Evolutionary conservation across 1,140 invertebrate genomes (phyloP), one percentile per base, ranked within the genome.

Genomic region (Lithobius niger): DNA sequence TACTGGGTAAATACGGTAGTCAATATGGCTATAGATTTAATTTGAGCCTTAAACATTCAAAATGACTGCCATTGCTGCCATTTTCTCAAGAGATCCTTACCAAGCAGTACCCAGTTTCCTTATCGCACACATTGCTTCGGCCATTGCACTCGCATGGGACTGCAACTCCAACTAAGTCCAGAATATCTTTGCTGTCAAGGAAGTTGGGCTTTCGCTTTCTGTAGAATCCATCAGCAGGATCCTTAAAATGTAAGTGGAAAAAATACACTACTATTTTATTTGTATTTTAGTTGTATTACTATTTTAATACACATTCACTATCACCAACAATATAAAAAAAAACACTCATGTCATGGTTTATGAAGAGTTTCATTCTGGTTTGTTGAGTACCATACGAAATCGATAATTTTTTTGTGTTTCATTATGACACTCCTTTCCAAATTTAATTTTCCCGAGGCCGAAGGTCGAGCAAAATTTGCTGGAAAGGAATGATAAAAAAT

Each of bases 191-290:
- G 1, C 68, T 69, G 52, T 74, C 70, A 42, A 76, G 64, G 59
- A 68, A 73, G 50, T 74, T 72, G 2, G 64, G 55, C 56, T 79
- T 78, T 58, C 76, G 73, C 74, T 80, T 82, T 16, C 88, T 76
- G 62, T 81, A 96, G 67, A 83, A 95, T 0, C 93, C 94, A 21
- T 79, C 69, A 27, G 82, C 88, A 0, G 92, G 88, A 67, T 92
- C 69, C 68, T 71, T n/a, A n/a, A n/a, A 54, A 19, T 36, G 31
- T 10, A 36, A 36, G 31, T 6, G 31, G 19, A 61, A 61, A 44
- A 53, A 48, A 36, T 36, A 54, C 26, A 53, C n/a, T 48, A 48
- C 15, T 26, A 16, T 54, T 21, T 45, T 0, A 42, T 22, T 16
- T 54, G 27, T 53, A 13, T 56, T 6, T 52, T 19, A n/a, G n/a